Base-by-base conservation (phyloP, 2,888 invertebrate genomes). In the Ectemnius continuus region DNA sequence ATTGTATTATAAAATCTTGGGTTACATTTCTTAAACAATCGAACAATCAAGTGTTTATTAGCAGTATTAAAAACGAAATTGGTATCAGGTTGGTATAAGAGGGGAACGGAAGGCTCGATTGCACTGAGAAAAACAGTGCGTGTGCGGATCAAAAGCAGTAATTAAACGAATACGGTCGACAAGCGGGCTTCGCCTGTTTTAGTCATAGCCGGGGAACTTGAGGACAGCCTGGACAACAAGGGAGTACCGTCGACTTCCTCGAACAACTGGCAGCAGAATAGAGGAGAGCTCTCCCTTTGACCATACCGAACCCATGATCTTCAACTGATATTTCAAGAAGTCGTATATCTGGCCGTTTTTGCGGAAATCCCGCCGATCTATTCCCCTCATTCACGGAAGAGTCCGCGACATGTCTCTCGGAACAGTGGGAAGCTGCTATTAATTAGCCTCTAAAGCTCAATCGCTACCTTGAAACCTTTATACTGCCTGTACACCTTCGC, bases 111-210 rank as follows among this genome's bases (percentile, higher is more conserved):
- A 23, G 56, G 23, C 26, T 20, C 66, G 48, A 58, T 45, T 18
- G 26, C 13, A 62, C 73, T 67, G 60, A 74, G 58, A 85, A 84
- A 86, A 86, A 86, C 69, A 75, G 73, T 83, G 86, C 86, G 86
- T 86, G 86, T 86, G 36, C 36, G 36, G 36, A 36, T 36, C 36
- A 36, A 36, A 36, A 36, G 36, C 36, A 36, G 81, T 83, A 86
- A 86, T 86, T 86, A 85, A 86, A 84, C 80, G 81, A 65, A 47
- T 16, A 59, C 47, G 18, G 64, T 52, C 67, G 60, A 26, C 18
- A 6, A 52, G 45, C 13, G 28, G 60, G 64, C 59, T 68, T 61
- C 46, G 59, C 56, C 45, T 67, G 65, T 75, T 64, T 48, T 61
- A 58, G 52, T 59, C 64, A 18, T 62, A 23, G 56, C 11, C 36